These are phyloP conservation scores for Thamnophis elegans DNA, from an alignment of 2,797 vertebrate genomes.

Conservation along the genomic window DNA sequence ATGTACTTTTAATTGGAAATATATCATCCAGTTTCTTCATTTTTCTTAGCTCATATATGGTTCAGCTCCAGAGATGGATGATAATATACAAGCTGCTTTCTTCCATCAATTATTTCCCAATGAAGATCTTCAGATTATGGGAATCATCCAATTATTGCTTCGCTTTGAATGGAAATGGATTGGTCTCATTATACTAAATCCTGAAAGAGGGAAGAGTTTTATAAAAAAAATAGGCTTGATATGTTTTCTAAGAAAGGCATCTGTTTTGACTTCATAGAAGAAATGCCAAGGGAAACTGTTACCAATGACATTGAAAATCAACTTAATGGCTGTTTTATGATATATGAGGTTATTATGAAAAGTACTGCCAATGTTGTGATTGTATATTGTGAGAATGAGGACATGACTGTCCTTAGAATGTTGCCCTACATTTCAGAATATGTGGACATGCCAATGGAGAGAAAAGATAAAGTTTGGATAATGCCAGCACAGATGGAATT, in stretches of 20 bases:
- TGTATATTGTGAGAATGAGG: neutral
- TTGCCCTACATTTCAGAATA: neutral
- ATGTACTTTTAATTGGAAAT: no score
- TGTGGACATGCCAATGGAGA: neutral
- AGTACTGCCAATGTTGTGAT: neutral
- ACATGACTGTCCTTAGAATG: neutral
- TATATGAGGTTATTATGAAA: neutral
- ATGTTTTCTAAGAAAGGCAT: neutral
- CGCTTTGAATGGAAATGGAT: slow-evolving; percentile 9
- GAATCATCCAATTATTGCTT: neutral
- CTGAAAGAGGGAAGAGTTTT: neutral
- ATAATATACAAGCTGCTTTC: neutral
- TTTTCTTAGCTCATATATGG: neutral
- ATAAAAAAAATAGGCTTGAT: neutral
- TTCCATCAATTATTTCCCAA: neutral
- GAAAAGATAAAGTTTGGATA: neutral
- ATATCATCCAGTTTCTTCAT: no score
- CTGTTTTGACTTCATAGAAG: slow-evolving; percentile 5
- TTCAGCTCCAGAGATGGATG: neutral
- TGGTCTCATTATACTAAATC: neutral
- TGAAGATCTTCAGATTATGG: neutral
- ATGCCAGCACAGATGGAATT: slow-evolving; percentile 8
- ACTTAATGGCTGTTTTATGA: no score
- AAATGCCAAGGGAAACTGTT: neutral
- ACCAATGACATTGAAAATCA: neutral